Percentiles rank a stretch among this genome's conserved stretches.
phyloP scores from a whole-genome alignment of 2,888 invertebrate species.

The Chrysopilus asiliformis region DNA sequence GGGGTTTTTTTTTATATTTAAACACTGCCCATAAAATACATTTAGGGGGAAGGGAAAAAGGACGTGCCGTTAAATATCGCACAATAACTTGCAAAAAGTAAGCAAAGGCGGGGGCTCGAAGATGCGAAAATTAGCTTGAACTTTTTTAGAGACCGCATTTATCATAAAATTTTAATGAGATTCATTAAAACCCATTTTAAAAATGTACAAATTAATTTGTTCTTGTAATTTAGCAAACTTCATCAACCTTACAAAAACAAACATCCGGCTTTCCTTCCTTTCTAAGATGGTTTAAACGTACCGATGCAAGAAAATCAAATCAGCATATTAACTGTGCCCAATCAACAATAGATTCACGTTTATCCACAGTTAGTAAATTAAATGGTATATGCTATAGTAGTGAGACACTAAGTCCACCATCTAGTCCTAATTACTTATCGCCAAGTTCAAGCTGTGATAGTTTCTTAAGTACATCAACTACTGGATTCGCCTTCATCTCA shows the following conservation, averaged over 20 bases:
- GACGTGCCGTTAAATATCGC: no score
- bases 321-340: constrained; percentile 3
- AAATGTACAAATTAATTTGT: no score
- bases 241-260: constrained; percentile 19
- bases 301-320: constrained; percentile 34
- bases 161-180: no score
- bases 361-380: constrained; percentile 13
- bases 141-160: no score
- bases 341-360: not conserved
- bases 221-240: constrained; percentile 9
- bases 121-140: no score
- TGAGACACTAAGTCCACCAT: constrained; percentile 18
- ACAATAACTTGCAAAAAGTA: no score
- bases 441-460: constrained; percentile 44
- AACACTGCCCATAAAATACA: no score
- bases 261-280: constrained; percentile 36
- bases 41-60: no score
- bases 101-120: no score
- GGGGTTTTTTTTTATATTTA: no score
- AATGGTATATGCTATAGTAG: constrained; percentile 14
- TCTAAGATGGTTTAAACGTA: constrained; percentile 62
- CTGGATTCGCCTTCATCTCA: constrained; percentile 55
- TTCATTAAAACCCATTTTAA: no score
- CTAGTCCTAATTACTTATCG: constrained; percentile 18
- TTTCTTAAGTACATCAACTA: constrained; percentile 56